These are phyloP conservation scores for Nothobranchius kuhntae DNA, from an alignment of 2,113 vertebrate genomes.

Conservation along the genomic window DNA sequence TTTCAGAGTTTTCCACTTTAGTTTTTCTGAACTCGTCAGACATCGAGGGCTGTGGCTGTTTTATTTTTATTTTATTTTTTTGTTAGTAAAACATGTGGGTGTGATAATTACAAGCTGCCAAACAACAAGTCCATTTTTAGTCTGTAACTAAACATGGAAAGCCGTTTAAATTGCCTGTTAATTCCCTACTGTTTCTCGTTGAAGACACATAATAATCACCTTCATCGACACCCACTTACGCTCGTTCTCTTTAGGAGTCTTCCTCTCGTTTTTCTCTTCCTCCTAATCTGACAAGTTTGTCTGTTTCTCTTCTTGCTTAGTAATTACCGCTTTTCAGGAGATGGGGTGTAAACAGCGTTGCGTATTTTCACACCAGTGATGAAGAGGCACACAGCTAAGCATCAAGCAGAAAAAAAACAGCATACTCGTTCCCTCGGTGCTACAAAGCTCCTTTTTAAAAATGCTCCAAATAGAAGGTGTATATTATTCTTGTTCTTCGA, in stretches of 20 bases:
- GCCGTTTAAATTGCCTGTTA: conserved; percentile 44
- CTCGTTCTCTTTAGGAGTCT: conserved; percentile 6
- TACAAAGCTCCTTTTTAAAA: background rate
- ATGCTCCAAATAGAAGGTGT: background rate
- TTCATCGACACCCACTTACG: conserved; percentile 26
- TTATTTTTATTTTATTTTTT: background rate
- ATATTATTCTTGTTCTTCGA: background rate
- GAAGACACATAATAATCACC: conserved; percentile 45
- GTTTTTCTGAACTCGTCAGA: background rate
- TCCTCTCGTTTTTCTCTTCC: conserved; percentile 1
- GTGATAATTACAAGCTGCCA: conserved; percentile 58
- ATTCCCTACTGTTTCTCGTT: conserved; percentile 38
- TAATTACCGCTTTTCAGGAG: conserved; percentile 34
- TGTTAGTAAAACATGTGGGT: conserved; percentile 40
- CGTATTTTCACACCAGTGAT: conserved; percentile 27
- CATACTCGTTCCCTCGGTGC: background rate
- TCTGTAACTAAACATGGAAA: conserved; percentile 35
- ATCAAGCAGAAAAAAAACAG: conserved; percentile 17
- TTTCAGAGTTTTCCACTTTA: background rate
- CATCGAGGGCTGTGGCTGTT: background rate
- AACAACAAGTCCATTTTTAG: conserved; percentile 23
- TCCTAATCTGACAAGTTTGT: conserved; percentile 13
- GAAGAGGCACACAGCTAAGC: background rate
- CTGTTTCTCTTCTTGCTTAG: conserved; percentile 15
- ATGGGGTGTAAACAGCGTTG: conserved; percentile 6